A percentile compares a stretch with the other conserved stretches of the same genome.
These are phyloP conservation scores for Petrolisthes cinctipes DNA, from an alignment of 2,888 invertebrate genomes.

Conservation along the genomic window DNA sequence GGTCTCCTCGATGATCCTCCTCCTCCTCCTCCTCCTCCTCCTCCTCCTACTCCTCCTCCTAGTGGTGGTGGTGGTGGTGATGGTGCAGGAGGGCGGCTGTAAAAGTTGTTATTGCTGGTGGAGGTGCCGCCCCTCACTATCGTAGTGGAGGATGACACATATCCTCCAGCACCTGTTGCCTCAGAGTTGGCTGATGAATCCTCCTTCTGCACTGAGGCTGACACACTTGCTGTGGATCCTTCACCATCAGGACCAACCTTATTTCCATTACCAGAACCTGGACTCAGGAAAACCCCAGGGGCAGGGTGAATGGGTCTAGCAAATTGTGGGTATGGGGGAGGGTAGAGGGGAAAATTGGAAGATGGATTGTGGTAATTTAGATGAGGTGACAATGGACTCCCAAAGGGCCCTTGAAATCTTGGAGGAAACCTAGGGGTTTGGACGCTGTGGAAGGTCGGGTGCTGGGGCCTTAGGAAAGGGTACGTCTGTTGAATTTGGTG, in stretches of 20 bases:
- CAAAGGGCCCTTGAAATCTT: no score
- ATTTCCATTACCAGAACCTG: neutral
- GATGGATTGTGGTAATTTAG: no score
- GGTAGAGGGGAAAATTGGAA: no score
- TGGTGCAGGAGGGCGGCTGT: neutral
- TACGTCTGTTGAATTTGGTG: no score
- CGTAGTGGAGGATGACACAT: constrained; percentile 35
- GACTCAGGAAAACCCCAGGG: neutral
- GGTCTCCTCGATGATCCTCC: no score
- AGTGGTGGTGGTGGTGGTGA: neutral
- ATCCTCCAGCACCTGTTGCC: constrained; percentile 24
- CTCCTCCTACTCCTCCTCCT: no score
- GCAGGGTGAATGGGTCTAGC: neutral
- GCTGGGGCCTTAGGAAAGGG: no score
- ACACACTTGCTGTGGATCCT: constrained; percentile 25
- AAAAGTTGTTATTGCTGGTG: constrained; percentile 40
- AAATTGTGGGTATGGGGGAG: neutral
- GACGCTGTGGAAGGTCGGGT: no score
- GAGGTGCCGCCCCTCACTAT: constrained; percentile 35
- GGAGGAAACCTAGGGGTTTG: no score
- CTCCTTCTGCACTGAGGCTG: constrained; percentile 21
- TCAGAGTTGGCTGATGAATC: constrained; percentile 18
- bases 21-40: no score
- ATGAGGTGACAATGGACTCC: no score
- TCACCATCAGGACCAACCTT: neutral